Base-by-base conservation (phyloP, 2,797 vertebrate genomes). In the Taenioides sp. region DNA sequence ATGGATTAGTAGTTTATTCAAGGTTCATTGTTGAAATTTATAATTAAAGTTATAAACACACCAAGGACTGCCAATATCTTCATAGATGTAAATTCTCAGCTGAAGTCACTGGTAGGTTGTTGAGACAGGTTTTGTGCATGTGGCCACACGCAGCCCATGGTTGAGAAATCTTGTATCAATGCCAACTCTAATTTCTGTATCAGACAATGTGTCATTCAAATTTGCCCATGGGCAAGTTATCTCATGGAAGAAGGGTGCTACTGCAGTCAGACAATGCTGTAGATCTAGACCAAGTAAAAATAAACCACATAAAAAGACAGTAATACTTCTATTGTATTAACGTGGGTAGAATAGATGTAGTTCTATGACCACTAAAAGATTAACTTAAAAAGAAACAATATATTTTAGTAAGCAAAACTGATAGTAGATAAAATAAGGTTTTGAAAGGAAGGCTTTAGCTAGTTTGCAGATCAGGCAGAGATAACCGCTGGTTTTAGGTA, bases 171-270 rank as follows among this genome's bases (percentile, higher is more conserved):
- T 12, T 9, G 66, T 23, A 57, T 72, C 78, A 27, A 22, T 71
- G 72, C 34, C 50, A 62, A 64, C 43, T 25, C 43, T 20, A 14
- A 27, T 34, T 54, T 68, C 17, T 69, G 65, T 67, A 49, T 72
- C 22, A 65, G 75, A 78, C 69, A 73, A 70, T 49, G 47, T 81
- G 77, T 50, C 72, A 73, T 60, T 66, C 7, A 23, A 25, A 10
- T 5, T 9, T 2, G 14, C 67, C 80, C 80, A 16, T 62, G 27
- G 64, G 81, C 57, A 1, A 62, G 18, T 67, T 22, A 80, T 50
- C 71, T 78, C 70, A 72, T 71, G 55, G 28, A 27, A 75, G 43
- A 75, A 50, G 57, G 27, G 23, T 69, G 49, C 20, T 10, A 66
- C 27, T 57, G 57, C 72, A 71, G 59, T 69, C 54, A 77, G 65